Evolutionary conservation across 2,797 vertebrate species (phyloP).

Genomic region (Hirundo rustica): DNA sequence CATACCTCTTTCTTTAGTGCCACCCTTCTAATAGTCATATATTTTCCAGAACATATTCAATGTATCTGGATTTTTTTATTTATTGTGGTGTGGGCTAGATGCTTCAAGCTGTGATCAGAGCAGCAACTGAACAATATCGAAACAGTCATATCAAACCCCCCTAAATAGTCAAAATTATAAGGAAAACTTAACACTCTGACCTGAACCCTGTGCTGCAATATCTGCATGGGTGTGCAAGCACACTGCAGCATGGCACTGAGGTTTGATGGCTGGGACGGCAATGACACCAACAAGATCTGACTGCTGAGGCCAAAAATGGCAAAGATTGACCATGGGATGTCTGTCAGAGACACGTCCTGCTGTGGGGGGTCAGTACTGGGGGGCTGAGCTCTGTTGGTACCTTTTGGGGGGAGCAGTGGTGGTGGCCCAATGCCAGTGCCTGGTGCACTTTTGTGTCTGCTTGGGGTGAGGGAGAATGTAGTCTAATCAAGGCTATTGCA

Average conservation of each 20-base stretch:
- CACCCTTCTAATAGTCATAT: neutral
- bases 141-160: neutral
- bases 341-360: neutral
- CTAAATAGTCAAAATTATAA: neutral
- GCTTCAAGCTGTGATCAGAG: neutral
- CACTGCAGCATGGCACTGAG: neutral
- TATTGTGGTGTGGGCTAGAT: neutral
- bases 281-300: neutral
- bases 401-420: neutral
- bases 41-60: neutral
- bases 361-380: neutral
- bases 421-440: neutral
- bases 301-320: neutral
- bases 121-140: neutral
- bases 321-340: neutral
- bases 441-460: rapidly evolving
- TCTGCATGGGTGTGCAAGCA: neutral
- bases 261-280: rapidly evolving
- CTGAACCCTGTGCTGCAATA: neutral
- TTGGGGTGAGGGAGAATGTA: neutral
- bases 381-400: neutral
- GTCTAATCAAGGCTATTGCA: neutral
- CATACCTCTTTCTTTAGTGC: neutral
- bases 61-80: neutral
- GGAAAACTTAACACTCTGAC: neutral